Evolutionary conservation across 1,140 invertebrate species (phyloP).

Genomic region (Caerostris darwini): DNA sequence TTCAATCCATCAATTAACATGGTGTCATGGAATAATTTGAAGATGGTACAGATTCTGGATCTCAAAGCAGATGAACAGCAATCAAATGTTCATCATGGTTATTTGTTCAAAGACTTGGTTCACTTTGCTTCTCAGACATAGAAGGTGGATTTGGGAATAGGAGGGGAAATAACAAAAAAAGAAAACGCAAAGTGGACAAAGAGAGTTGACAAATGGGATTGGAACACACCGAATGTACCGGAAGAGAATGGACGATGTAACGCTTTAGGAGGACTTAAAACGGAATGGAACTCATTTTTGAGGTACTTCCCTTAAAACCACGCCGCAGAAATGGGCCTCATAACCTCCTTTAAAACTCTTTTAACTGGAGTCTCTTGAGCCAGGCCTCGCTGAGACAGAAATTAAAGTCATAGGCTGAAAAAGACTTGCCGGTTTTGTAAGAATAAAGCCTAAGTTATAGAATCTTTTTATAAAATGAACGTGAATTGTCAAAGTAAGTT

Average conservation of each 20-base stretch:
- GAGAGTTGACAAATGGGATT: constrained; percentile 69
- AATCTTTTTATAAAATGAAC: neutral
- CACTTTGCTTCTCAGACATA: constrained; percentile 7
- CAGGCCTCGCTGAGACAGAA: neutral
- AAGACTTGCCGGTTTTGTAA: neutral
- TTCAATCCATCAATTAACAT: neutral
- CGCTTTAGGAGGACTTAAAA: constrained; percentile 67
- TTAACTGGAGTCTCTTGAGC: constrained; percentile 45
- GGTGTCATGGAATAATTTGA: no score
- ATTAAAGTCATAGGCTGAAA: neutral
- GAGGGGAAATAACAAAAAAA: neutral
- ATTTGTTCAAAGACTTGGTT: neutral
- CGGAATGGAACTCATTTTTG: constrained; percentile 68
- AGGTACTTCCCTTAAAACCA: constrained; percentile 34
- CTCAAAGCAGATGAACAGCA: no score
- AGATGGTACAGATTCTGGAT: no score
- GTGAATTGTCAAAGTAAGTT: neutral
- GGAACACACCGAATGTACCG: constrained; percentile 64
- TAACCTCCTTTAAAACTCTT: constrained; percentile 33
- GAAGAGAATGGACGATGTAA: constrained; percentile 67
- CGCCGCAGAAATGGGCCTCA: neutral
- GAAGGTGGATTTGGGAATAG: neutral
- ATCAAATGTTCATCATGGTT: no score
- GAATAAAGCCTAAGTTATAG: neutral
- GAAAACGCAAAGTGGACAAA: constrained; percentile 52